Evolutionary conservation across 2,888 invertebrate species (phyloP).

Genomic region (Rhagonycha lutea): DNA sequence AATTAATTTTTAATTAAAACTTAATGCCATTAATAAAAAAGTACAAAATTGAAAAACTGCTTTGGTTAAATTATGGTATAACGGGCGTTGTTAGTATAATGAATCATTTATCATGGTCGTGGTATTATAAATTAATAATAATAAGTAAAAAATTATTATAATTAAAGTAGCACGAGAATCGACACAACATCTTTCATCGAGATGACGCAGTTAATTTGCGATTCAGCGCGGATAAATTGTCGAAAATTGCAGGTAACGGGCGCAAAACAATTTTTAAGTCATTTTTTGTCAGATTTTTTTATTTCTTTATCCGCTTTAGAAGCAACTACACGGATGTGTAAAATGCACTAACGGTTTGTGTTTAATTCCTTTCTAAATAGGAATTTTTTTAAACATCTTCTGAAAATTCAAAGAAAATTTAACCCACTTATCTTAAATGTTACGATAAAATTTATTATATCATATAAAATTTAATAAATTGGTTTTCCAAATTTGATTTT

Average conservation of each 20-base stretch:
- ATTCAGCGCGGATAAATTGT: neutral
- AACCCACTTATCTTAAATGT: neutral
- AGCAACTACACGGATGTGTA: neutral
- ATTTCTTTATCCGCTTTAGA: neutral
- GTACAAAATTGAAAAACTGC: conserved; percentile 21
- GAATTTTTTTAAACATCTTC: neutral
- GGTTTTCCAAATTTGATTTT: too few species aligned
- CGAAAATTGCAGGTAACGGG: neutral
- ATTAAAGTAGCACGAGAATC: conserved; percentile 1
- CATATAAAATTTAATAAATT: too few species aligned
- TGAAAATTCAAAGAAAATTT: neutral
- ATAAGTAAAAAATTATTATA: neutral
- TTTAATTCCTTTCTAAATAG: neutral
- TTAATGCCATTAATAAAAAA: conserved; percentile 23
- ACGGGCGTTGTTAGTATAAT: conserved; percentile 20
- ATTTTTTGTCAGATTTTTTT: neutral
- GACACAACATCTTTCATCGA: neutral
- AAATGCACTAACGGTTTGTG: neutral
- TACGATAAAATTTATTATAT: too few species aligned
- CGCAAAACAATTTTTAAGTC: neutral
- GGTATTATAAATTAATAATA: conserved; percentile 1
- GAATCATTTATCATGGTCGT: conserved; percentile 24
- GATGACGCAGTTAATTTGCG: neutral
- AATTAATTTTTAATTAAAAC: conserved; percentile 26
- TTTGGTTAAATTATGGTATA: conserved; percentile 17